Conservation (phyloP, 2,797 vertebrate genomes). For the Pogonophryne albipinna region DNA sequence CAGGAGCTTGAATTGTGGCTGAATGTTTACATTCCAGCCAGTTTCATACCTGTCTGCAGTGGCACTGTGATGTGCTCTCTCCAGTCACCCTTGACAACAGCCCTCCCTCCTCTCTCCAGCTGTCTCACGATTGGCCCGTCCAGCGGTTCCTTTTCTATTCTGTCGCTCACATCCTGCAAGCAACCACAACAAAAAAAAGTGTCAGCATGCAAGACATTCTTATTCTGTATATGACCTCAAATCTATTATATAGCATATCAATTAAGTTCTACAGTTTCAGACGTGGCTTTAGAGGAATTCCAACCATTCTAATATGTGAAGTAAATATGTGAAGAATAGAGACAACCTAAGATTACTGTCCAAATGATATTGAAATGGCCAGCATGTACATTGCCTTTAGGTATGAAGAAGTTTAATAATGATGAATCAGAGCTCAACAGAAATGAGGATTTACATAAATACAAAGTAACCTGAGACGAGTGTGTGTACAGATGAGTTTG, state of each 20-base stretch:
- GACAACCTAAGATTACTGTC: neutral
- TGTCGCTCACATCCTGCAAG: conserved; percentile 94
- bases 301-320: neutral
- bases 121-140: conserved; percentile 94
- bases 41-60: conserved; percentile 92
- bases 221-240: neutral
- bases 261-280: neutral
- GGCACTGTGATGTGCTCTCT: conserved; percentile 96
- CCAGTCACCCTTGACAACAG: conserved; percentile 96
- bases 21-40: neutral
- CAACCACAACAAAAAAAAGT: neutral
- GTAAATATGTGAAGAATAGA: neutral
- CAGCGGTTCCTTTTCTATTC: conserved; percentile 96
- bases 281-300: neutral
- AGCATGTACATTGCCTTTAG: neutral
- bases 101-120: conserved; percentile 92
- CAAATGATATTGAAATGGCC: neutral
- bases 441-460: neutral
- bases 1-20: neutral
- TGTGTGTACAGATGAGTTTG: neutral
- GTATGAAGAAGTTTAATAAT: neutral
- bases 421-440: neutral
- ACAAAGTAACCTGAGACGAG: neutral
- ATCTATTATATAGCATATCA: neutral
- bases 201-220: neutral